Percentiles rank a stretch among this genome's conserved stretches.
phyloP scores from a whole-genome alignment of 2,888 invertebrate genomes.

The Scaptomyza reducta region DNA sequence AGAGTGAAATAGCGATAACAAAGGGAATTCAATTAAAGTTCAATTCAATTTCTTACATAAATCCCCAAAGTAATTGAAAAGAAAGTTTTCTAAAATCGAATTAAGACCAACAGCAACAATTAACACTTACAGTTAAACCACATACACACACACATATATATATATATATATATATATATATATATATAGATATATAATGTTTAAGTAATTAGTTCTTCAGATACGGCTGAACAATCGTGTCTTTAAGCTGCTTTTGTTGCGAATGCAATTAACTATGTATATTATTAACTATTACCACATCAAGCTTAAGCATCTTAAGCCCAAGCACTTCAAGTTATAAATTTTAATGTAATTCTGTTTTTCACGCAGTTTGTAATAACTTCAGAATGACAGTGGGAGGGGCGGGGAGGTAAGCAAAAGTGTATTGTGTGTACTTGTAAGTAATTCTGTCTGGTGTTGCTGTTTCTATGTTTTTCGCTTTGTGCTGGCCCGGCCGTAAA shows the following conservation, averaged over 20 bases:
- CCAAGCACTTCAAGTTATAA: slow-evolving; percentile 42
- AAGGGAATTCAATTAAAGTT: slow-evolving; percentile 44
- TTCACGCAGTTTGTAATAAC: slow-evolving; percentile 42
- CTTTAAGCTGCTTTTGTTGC: too few species aligned
- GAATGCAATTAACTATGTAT: slow-evolving; percentile 41
- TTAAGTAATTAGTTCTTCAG: too few species aligned
- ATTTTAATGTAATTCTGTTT: slow-evolving; percentile 49
- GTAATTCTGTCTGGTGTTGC: slow-evolving; percentile 9
- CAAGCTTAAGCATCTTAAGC: slow-evolving; percentile 36
- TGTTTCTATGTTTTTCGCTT: slow-evolving; percentile 3
- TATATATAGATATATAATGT: too few species aligned
- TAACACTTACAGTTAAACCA: too few species aligned
- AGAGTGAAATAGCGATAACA: slow-evolving; percentile 9
- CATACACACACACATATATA: too few species aligned
- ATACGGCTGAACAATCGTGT: too few species aligned
- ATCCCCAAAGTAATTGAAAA: background rate
- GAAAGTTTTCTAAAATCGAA: too few species aligned
- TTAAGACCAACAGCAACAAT: background rate
- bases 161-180: too few species aligned
- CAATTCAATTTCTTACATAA: slow-evolving; percentile 17
- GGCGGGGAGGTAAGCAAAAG: background rate
- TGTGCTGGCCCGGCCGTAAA: slow-evolving; percentile 57
- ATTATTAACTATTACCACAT: slow-evolving; percentile 55
- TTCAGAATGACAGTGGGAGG: background rate
- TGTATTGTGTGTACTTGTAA: slow-evolving; percentile 3